Conservation (phyloP, 2,113 vertebrate species). For the Callithrix jacchus region DNA sequence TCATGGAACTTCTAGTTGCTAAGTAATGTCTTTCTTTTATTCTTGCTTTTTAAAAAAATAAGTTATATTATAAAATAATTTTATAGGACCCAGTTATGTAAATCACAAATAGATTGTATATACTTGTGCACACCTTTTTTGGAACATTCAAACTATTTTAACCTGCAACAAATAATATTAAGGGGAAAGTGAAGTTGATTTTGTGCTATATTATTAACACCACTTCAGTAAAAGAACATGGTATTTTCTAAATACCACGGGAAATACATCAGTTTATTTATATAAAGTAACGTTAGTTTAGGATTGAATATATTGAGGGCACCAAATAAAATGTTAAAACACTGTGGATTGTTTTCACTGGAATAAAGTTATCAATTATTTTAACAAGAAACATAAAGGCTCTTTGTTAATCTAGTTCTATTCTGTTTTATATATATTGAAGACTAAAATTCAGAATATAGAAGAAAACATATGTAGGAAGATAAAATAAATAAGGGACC, state of each 20-base stretch:
- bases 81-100: not conserved
- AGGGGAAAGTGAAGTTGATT: not conserved
- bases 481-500: not conserved
- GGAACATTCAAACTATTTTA: not conserved
- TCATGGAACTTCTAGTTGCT: not conserved
- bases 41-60: not conserved
- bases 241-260: not conserved
- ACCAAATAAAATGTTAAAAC: not conserved
- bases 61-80: not conserved
- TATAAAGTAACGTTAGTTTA: not conserved
- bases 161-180: not conserved
- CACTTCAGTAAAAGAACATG: not conserved
- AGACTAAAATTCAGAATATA: not conserved
- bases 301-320: not conserved
- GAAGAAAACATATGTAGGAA: not conserved
- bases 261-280: not conserved
- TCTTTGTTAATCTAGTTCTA: not conserved
- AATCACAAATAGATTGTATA: not conserved
- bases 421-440: not conserved
- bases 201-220: not conserved
- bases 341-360: not conserved
- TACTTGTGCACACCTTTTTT: not conserved
- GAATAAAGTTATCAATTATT: not conserved
- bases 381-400: not conserved
- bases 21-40: conserved; percentile 45